Base-by-base conservation (phyloP, 1,140 invertebrate genomes). In the Drosophila biarmipes region DNA sequence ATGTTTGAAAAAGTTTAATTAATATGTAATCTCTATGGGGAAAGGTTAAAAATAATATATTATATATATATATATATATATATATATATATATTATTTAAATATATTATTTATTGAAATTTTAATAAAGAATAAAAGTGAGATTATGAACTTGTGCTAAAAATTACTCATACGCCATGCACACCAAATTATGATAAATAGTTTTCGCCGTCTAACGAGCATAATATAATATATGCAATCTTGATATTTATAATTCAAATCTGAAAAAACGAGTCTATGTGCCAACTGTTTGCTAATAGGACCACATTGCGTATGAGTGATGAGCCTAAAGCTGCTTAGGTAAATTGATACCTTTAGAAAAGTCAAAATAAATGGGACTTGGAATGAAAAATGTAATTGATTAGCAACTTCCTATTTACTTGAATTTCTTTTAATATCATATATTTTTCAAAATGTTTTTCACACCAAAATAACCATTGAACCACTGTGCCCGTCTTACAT, bases 401-500 rank as follows among this genome's bases (percentile, higher is more conserved):
- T 24, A n/a, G n/a, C n/a, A n/a, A n/a, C n/a, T n/a, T n/a, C n/a
- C n/a, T n/a, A n/a, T n/a, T n/a, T n/a, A n/a, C n/a, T n/a, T n/a
- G n/a, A n/a, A 24, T 24, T 24, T 24, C 24, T 2, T 24, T 24
- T 24, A 2, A 24, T 4, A 24, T 24, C 0, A 24, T 4, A 24
- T 24, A 24, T 24, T 24, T 24, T 24, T 4, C 5, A 24, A 24
- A 4, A 24, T 24, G 3, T 24, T 24, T 5, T 5, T 7, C 24
- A 15, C 29, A 11, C 15, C 8, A 15, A 2, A 29, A 31, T 11
- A 29, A 0, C 2, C 31, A 0, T 19, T 7, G 27, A 7, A 6
- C 46, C 61, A 66, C 58, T 37, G 43, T 66, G 40, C 31, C 6
- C 19, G 40, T 29, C 62, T 38, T 55, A 69, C 64, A 68, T 68